Evolutionary conservation across 2,888 invertebrate species (phyloP).

Genomic region (Fabriciana adippe): DNA sequence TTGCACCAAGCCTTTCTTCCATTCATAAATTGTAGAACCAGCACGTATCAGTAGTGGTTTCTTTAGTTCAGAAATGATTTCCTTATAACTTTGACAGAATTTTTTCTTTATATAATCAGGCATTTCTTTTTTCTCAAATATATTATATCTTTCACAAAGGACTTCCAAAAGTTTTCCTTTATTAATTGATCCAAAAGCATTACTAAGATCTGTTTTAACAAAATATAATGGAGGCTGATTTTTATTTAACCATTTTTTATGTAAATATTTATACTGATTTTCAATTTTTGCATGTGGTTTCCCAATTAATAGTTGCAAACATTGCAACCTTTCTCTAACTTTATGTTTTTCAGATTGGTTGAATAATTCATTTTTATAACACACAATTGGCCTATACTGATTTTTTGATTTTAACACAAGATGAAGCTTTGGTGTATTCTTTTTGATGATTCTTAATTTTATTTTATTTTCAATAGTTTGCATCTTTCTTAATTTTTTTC

Average conservation of each 20-base stretch:
- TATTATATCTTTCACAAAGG: constrained; percentile 54
- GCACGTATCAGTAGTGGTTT: constrained; percentile 68
- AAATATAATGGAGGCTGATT: constrained; percentile 71
- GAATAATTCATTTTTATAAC: constrained; percentile 58
- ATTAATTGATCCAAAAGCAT: constrained; percentile 77
- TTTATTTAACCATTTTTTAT: constrained; percentile 57
- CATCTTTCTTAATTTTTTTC: constrained; percentile 54
- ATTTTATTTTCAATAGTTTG: constrained; percentile 48
- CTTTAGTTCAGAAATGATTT: constrained; percentile 61
- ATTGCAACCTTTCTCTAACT: constrained; percentile 61
- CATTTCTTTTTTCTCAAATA: constrained; percentile 56
- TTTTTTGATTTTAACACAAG: constrained; percentile 65
- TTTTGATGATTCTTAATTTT: constrained; percentile 53
- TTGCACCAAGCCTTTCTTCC: constrained; percentile 74
- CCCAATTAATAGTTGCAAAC: constrained; percentile 56
- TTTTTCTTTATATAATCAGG: constrained; percentile 56
- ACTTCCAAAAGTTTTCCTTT: constrained; percentile 62
- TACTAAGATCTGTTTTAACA: constrained; percentile 72
- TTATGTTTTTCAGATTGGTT: constrained; percentile 57
- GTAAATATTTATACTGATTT: constrained; percentile 52
- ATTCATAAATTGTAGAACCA: constrained; percentile 73
- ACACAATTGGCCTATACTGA: constrained; percentile 68
- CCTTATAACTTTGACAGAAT: constrained; percentile 60
- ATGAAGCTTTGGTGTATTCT: constrained; percentile 66
- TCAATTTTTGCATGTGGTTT: constrained; percentile 56